Evolutionary conservation across 2,797 vertebrate genomes (phyloP).

Genomic region (Lutjanus campechanus): DNA sequence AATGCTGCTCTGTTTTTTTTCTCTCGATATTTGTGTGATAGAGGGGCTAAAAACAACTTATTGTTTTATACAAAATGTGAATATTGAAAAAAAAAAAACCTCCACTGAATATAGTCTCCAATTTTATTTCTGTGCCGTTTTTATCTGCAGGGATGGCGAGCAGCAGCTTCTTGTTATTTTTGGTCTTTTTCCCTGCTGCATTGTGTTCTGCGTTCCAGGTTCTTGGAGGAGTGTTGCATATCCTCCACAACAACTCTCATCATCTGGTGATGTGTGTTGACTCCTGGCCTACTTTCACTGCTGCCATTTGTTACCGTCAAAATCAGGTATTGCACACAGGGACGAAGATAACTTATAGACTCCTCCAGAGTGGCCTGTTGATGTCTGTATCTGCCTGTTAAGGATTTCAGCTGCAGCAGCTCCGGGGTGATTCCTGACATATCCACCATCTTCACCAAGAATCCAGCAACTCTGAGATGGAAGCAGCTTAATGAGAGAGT

Average conservation of each 20-base stretch:
- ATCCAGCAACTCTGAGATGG: slow-evolving; percentile 25
- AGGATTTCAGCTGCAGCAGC: slow-evolving; percentile 54
- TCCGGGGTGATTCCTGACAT: slow-evolving; percentile 48
- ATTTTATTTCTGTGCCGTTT: slow-evolving; percentile 35
- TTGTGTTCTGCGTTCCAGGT: slow-evolving; percentile 56
- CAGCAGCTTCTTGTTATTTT: slow-evolving; percentile 49
- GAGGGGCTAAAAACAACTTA: slow-evolving; percentile 3
- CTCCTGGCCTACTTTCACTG: slow-evolving; percentile 76
- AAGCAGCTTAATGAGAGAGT: slow-evolving; percentile 40
- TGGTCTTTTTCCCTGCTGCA: slow-evolving; percentile 45
- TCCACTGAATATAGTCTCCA: neutral
- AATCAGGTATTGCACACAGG: slow-evolving; percentile 59
- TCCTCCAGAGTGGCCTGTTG: slow-evolving; percentile 48
- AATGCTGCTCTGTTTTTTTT: slow-evolving; percentile 8
- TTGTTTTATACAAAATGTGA: slow-evolving; percentile 24
- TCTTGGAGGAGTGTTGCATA: slow-evolving; percentile 60
- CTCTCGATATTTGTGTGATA: slow-evolving; percentile 7
- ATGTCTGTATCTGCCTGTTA: slow-evolving; percentile 48
- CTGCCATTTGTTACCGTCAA: slow-evolving; percentile 70
- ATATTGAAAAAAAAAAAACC: neutral
- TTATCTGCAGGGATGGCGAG: slow-evolving; percentile 24
- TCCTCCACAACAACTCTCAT: slow-evolving; percentile 65
- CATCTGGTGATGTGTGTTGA: slow-evolving; percentile 66
- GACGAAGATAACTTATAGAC: slow-evolving; percentile 37
- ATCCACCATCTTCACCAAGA: slow-evolving; percentile 42